These are phyloP conservation scores for Scaptomyza flava DNA, from an alignment of 2,888 invertebrate species.

Conservation along the genomic window DNA sequence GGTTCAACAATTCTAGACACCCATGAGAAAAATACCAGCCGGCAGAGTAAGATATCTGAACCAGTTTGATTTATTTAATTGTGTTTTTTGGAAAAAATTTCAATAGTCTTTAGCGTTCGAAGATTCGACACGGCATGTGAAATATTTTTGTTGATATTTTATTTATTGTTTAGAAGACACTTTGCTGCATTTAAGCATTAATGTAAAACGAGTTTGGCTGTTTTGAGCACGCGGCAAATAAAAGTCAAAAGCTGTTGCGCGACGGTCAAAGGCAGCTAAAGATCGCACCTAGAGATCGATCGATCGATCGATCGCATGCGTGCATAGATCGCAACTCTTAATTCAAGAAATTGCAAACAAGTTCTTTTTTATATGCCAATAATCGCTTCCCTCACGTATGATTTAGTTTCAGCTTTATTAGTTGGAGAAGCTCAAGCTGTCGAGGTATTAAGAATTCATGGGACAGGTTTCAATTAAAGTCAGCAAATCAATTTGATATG, in stretches of 20 bases:
- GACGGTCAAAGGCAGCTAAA: slow-evolving; percentile 37
- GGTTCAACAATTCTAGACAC: slow-evolving; percentile 13
- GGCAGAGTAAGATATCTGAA: slow-evolving; percentile 28
- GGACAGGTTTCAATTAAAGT: slow-evolving; percentile 39
- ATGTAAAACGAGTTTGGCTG: slow-evolving; percentile 64
- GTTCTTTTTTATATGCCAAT: slow-evolving; percentile 37
- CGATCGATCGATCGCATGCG: slow-evolving; percentile 12
- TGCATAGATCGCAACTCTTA: slow-evolving; percentile 8
- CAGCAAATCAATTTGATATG: slow-evolving; percentile 11
- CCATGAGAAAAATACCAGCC: slow-evolving; percentile 42
- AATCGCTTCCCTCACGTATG: not conserved
- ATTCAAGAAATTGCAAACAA: slow-evolving; percentile 53
- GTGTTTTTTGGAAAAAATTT: slow-evolving; percentile 22
- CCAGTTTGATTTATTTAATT: slow-evolving; percentile 28
- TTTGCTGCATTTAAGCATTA: slow-evolving; percentile 38
- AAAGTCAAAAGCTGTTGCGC: slow-evolving; percentile 65
- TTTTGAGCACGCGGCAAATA: slow-evolving; percentile 52
- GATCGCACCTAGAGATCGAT: slow-evolving; percentile 28
- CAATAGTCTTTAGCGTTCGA: slow-evolving; percentile 33
- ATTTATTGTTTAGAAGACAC: slow-evolving; percentile 47
- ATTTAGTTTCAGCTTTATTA: slow-evolving; percentile 8
- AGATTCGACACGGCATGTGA: slow-evolving; percentile 46
- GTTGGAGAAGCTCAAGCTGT: slow-evolving; percentile 23
- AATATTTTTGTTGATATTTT: slow-evolving; percentile 56
- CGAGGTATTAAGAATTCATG: slow-evolving; percentile 15